A percentile compares a stretch with the other conserved stretches of the same genome.
Evolutionary conservation across 2,113 vertebrate species (phyloP).

Genomic region (Anolis carolinensis): DNA sequence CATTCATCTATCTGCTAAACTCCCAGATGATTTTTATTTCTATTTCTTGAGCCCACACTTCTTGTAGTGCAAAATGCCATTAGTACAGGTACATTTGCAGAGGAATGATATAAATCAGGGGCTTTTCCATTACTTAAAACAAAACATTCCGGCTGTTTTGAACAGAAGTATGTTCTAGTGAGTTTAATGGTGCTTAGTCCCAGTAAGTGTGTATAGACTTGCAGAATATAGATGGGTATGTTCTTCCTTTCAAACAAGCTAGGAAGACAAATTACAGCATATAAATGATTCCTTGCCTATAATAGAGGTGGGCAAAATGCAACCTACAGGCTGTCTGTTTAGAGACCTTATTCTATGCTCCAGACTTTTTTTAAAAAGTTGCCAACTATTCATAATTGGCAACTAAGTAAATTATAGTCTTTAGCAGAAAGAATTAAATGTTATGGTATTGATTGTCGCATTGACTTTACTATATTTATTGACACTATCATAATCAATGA

Average conservation of each 20-base stretch:
- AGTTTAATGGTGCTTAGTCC: not conserved
- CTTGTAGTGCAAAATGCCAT: conserved; percentile 39
- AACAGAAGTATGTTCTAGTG: conserved; percentile 47
- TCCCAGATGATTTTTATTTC: conserved; percentile 45
- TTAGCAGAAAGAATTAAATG: no score
- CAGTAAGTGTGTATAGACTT: not conserved
- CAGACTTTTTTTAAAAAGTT: no score
- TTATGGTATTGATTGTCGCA: no score
- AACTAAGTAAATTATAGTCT: no score
- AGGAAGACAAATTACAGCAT: not conserved
- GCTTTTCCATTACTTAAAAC: conserved; percentile 44
- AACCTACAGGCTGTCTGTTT: no score
- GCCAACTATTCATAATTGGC: no score
- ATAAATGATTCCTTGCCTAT: not conserved
- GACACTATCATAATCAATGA: no score
- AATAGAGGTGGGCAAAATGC: no score
- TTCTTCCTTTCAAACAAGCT: not conserved
- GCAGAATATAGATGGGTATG: not conserved
- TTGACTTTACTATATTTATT: no score
- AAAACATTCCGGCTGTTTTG: conserved; percentile 39
- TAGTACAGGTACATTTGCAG: conserved; percentile 40
- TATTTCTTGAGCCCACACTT: conserved; percentile 39
- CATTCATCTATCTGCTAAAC: conserved; percentile 15
- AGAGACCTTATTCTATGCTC: no score
- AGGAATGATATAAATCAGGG: conserved; percentile 16